A percentile compares a stretch with the other conserved stretches of the same genome.
These are phyloP conservation scores for Dicrurus megarhynchus DNA, from an alignment of 2,113 vertebrate species.

Conservation along the genomic window DNA sequence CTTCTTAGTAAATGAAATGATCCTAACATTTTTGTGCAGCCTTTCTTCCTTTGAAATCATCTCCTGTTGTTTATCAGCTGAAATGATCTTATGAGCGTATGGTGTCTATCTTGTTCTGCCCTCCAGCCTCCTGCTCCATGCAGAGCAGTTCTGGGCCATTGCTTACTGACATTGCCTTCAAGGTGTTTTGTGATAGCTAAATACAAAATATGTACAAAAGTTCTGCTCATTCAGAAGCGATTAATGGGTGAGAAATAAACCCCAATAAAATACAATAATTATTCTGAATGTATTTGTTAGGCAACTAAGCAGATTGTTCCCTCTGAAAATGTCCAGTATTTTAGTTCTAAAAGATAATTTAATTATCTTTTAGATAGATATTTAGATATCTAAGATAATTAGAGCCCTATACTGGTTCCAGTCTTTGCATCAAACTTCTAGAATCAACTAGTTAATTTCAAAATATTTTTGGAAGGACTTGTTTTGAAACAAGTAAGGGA, in stretches of 20 bases:
- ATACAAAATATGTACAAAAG: neutral
- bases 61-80: neutral
- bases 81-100: rapidly evolving
- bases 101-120: neutral
- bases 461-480: neutral
- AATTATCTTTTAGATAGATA: too few relatives aligned
- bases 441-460: neutral
- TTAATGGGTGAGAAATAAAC: neutral
- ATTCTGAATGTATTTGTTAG: neutral
- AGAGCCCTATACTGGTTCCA: neutral
- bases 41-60: neutral
- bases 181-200: neutral
- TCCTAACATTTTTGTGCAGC: neutral
- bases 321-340: neutral
- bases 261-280: neutral
- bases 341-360: neutral
- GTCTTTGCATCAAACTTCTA: neutral
- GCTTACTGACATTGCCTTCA: neutral
- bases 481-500: neutral
- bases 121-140: neutral
- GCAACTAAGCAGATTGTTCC: neutral
- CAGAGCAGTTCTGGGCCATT: neutral
- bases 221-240: neutral
- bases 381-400: too few relatives aligned
- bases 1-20: neutral